Base-by-base conservation (phyloP, 2,797 vertebrate species). In the Cygnus olor region DNA sequence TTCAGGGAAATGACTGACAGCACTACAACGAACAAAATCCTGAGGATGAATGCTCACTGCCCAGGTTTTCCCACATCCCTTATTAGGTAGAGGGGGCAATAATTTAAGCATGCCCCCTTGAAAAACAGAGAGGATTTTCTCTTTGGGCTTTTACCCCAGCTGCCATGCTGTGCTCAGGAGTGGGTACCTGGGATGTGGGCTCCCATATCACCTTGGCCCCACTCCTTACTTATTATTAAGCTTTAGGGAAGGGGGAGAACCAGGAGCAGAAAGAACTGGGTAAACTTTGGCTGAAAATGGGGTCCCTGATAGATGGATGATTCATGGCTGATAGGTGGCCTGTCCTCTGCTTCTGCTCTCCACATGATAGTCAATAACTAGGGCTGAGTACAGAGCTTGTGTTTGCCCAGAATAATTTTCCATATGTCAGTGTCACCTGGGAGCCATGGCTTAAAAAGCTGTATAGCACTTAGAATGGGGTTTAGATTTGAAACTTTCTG, bases 11-110 rank as follows among this genome's bases (percentile, higher is more conserved):
- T 0, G 0, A 38, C 36, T 74, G 76, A 36, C 32, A 51, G 13
- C 38, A 51, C 9, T 82, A 44, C 42, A 24, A 53, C 2, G 13
- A 84, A 76, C 58, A 7, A 51, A 71, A 61, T 45, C 32, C 36
- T 42, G 40, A 68, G 44, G 78, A 81, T 76, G 6, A 7, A 27
- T 60, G 73, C 44, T 61, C 61, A 49, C 30, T 86, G 27, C 32
- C 34, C 30, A 1, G 27, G 56, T 47, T 60, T 71, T 6, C 27
- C 24, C 15, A 1, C 14, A 34, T n/a, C 10, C 57, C 0, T 0
- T 74, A 0, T 36, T 54, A 65, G 25, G 56, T 28, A 82, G 8
- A 71, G 20, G 8, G 15, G 12, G 9, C 8, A 34, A 28, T 54
- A 87, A 22, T 36, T 68, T 32, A 57, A 71, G 10, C 0, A 2